Conservation (phyloP, 2,113 vertebrate species). For the human region DNA sequence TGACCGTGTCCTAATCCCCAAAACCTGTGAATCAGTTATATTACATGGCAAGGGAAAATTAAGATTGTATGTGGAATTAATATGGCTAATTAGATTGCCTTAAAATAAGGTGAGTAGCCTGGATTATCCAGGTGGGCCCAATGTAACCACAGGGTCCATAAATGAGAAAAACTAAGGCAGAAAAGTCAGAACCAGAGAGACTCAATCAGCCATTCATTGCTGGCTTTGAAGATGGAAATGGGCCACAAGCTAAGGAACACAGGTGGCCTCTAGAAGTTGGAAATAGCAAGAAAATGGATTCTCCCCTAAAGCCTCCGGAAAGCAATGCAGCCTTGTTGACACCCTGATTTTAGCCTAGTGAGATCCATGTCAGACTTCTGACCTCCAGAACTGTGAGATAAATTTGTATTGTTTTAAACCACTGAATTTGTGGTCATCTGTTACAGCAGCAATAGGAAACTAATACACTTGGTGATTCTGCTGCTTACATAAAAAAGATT, state of each 20-base stretch:
- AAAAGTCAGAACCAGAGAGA: not conserved
- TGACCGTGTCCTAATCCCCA: not conserved
- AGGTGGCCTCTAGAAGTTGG: not conserved
- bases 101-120: not conserved
- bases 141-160: not conserved
- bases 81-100: not conserved
- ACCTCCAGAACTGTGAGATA: not conserved
- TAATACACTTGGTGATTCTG: not conserved
- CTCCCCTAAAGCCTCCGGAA: not conserved
- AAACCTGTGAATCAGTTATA: not conserved
- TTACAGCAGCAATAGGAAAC: conserved; percentile 15
- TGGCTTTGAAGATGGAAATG: not conserved
- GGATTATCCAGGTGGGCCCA: not conserved
- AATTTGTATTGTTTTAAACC: not conserved
- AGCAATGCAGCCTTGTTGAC: not conserved
- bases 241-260: not conserved
- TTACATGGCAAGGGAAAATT: not conserved
- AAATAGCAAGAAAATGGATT: not conserved
- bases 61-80: not conserved
- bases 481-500: not conserved
- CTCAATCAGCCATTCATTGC: no score
- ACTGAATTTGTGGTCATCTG: not conserved
- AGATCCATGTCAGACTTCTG: not conserved
- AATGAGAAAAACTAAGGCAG: not conserved
- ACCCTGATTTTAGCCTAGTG: not conserved